Evolutionary conservation across 2,888 invertebrate species (phyloP).

Genomic region (Ditula angustiorana): DNA sequence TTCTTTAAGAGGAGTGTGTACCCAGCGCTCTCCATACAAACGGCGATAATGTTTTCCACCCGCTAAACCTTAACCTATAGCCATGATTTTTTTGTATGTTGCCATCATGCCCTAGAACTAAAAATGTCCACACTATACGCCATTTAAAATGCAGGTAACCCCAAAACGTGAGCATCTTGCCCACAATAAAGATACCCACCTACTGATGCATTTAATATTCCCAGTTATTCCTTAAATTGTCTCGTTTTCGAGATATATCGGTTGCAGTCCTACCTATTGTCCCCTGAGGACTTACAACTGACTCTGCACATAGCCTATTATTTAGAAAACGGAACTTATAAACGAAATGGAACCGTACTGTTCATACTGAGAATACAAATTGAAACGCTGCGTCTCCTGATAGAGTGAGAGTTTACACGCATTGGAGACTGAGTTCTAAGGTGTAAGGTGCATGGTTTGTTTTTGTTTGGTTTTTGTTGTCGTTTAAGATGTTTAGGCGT

Average conservation of each 20-base stretch:
- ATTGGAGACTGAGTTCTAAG: constrained; percentile 32
- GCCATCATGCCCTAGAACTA: too few relatives aligned
- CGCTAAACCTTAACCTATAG: too few relatives aligned
- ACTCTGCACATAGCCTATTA: constrained; percentile 68
- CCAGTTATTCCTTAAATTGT: constrained; percentile 77
- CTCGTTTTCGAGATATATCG: constrained; percentile 78
- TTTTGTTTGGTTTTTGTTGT: constrained; percentile 43
- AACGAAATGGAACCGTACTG: constrained; percentile 46
- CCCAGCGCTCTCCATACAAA: too few relatives aligned
- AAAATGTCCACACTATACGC: too few relatives aligned
- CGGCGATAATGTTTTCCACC: too few relatives aligned
- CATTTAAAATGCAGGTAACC: background rate
- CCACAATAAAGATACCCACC: constrained; percentile 39
- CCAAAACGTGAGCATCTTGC: constrained; percentile 8
- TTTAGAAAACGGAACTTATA: constrained; percentile 38
- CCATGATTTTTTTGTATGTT: too few relatives aligned
- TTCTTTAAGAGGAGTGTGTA: too few relatives aligned
- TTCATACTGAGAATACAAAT: constrained; percentile 38
- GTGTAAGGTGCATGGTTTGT: constrained; percentile 43
- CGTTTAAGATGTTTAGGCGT: constrained; percentile 54
- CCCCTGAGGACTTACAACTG: constrained; percentile 77
- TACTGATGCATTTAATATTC: constrained; percentile 71
- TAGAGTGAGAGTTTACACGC: constrained; percentile 40
- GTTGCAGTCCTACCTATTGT: constrained; percentile 77
- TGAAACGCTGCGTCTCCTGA: constrained; percentile 31